Evolutionary conservation across 1,140 invertebrate genomes (phyloP), one percentile per base, ranked within the genome.

Genomic region (Thalassaphorura encarpata): DNA sequence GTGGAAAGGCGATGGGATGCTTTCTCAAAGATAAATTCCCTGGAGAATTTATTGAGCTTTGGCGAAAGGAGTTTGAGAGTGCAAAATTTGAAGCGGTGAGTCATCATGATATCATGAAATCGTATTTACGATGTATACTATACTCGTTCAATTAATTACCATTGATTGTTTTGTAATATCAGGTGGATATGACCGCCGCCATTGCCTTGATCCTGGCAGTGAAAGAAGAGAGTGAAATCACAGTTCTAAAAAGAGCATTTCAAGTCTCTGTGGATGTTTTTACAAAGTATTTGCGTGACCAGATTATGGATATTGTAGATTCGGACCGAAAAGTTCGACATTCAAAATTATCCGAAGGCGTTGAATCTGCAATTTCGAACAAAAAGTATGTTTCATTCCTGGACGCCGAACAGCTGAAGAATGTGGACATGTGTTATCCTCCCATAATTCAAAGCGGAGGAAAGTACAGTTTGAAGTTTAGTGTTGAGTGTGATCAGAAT

Each of bases 271-370:
- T 89, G 45, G 94, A 98, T 75, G 81, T 99, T 3, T 99, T 95
- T 70, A 88, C 82, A 26, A 97, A 97, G 69, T 96, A 94, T 75
- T 77, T 99, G 6, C 93, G 93, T 73, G 89, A 96, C 73, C 89
- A 98, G 73, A 89, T 99, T 54, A 96, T 98, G 84, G 92, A 97
- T 71, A 93, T 98, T 64, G 95, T 99, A 68, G 96, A 99, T 79
- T 85, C 87, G 6, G 95, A 98, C 69, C 79, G 78, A 70, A 87
- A 86, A 74, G 89, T 82, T n/a, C 77, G 78, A 69, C 96, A 99
- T 73, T 81, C 81, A 33, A 97, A 97, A 73, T 72, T 99, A 29
- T 84, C 93, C 0, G 92, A 97, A 76, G 89, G 92, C 26, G 87
- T 97, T 13, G 93, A 98, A 71, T 75, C 82, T 40, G 91, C 93